A percentile compares a stretch with the other conserved stretches of the same genome.
Conservation (phyloP, 2,113 vertebrate genomes). For the Penelope pileata region DNA sequence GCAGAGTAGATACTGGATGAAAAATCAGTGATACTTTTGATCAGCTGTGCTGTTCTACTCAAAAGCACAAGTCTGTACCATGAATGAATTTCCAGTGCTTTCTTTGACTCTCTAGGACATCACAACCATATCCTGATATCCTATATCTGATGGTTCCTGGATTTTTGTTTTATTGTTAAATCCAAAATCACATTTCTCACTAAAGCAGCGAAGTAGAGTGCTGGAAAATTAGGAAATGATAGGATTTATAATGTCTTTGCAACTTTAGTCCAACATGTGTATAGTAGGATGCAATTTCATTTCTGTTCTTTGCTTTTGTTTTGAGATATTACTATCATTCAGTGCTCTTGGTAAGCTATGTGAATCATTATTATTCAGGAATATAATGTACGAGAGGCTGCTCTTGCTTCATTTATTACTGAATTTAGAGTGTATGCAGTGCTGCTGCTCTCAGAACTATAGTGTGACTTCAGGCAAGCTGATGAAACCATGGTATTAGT, state of each 20-base stretch:
- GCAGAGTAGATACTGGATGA: neutral
- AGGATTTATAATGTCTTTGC: neutral
- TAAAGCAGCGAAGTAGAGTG: neutral
- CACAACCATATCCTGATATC: too few species aligned
- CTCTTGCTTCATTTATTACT: neutral
- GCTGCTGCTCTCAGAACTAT: neutral
- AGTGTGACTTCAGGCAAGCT: neutral
- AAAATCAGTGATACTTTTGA: neutral
- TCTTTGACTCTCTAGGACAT: neutral
- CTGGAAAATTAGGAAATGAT: neutral
- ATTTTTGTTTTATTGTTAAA: neutral
- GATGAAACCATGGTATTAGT: neutral
- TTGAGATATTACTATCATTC: neutral
- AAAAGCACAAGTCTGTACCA: neutral
- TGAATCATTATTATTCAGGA: neutral
- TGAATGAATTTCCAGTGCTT: neutral
- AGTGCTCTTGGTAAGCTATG: neutral
- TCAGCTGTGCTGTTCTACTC: neutral
- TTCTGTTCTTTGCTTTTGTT: neutral
- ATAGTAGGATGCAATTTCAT: neutral
- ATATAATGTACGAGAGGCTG: neutral
- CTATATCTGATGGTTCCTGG: neutral
- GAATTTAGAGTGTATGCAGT: neutral
- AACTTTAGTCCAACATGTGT: neutral
- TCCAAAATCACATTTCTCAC: rapidly evolving